phyloP scores from a whole-genome alignment of 2,888 invertebrate genomes.

The Catocala nupta region DNA sequence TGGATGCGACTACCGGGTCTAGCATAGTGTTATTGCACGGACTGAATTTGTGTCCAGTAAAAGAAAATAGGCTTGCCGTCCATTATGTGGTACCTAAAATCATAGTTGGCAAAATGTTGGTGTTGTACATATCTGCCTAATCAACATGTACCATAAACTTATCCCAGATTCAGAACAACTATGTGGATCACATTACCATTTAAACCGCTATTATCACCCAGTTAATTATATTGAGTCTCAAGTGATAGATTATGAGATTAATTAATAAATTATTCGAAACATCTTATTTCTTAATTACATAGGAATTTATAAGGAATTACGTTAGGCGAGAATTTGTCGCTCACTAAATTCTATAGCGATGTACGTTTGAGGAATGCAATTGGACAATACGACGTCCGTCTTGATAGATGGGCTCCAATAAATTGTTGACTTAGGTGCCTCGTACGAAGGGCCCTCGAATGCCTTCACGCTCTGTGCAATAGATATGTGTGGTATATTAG shows the following conservation, averaged over 20 bases:
- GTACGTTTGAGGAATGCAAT: conserved; percentile 72
- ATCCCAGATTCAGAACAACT: no score
- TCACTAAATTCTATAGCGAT: conserved; percentile 63
- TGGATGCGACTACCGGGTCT: no score
- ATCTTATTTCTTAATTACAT: conserved; percentile 16
- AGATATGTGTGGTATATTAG: conserved; percentile 34
- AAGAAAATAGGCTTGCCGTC: no score
- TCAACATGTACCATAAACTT: no score
- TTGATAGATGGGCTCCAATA: conserved; percentile 78
- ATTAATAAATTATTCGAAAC: background rate
- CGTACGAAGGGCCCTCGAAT: conserved; percentile 49
- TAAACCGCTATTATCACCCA: no score
- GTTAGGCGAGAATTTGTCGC: conserved; percentile 45
- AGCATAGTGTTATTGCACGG: no score
- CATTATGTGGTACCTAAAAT: no score
- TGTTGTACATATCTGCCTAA: no score
- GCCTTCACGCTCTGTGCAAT: conserved; percentile 48
- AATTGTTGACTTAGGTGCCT: conserved; percentile 70
- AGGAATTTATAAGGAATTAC: conserved; percentile 19
- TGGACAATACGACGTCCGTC: conserved; percentile 70
- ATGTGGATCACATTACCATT: no score
- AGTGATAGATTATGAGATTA: conserved; percentile 1
- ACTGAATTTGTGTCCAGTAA: no score
- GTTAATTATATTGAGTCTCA: background rate
- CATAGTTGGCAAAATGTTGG: no score